Evolutionary conservation across 2,113 vertebrate genomes (phyloP).

Genomic region (Sclerurus mexicanus): DNA sequence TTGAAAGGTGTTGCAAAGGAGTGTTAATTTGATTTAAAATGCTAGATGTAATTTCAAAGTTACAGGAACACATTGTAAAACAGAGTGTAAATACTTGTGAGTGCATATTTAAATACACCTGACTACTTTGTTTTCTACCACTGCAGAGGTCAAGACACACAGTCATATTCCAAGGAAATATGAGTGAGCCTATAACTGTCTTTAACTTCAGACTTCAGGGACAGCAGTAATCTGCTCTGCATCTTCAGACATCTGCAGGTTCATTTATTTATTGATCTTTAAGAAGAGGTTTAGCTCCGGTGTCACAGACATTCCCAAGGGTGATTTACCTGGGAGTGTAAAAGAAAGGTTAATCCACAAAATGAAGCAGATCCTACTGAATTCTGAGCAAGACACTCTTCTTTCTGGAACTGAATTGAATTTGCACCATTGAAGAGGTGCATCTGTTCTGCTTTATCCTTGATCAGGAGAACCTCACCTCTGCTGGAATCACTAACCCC

Average conservation of each 20-base stretch:
- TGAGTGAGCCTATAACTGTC: not conserved
- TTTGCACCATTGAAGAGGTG: not conserved
- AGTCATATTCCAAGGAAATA: not conserved
- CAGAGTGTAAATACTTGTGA: not conserved
- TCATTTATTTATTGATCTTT: not conserved
- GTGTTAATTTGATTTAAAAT: not conserved
- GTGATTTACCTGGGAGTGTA: rapidly evolving
- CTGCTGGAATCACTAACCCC: not conserved
- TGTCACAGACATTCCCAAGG: not conserved
- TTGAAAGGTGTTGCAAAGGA: not conserved
- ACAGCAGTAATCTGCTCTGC: not conserved
- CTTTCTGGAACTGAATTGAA: not conserved
- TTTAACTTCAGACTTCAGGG: not conserved
- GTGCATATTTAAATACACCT: not conserved
- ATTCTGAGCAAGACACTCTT: not conserved
- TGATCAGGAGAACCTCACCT: not conserved
- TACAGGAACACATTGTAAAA: not conserved
- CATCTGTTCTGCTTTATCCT: not conserved
- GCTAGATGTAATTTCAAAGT: not conserved
- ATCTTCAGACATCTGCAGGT: not conserved
- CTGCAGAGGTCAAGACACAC: not conserved
- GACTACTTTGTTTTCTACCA: not conserved
- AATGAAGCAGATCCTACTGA: not conserved
- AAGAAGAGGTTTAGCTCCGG: not conserved
- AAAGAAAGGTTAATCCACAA: not conserved